Percentiles rank a stretch among this genome's conserved stretches.
phyloP scores from a whole-genome alignment of 2,113 vertebrate genomes.

The Cinclus mexicanus region DNA sequence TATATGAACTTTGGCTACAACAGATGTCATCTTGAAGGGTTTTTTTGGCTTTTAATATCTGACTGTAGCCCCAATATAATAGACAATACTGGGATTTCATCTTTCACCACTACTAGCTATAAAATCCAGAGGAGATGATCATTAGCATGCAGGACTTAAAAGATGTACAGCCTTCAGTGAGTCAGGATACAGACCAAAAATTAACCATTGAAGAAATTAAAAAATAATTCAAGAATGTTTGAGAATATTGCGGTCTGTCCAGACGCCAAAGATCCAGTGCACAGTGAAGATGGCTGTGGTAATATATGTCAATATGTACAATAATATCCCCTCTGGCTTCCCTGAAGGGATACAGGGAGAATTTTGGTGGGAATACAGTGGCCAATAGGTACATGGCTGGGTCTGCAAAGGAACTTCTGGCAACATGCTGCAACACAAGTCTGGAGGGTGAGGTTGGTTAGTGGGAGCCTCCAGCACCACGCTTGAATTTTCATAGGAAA shows the following conservation, averaged over 20 bases:
- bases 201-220: background rate
- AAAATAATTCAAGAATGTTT: background rate
- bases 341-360: background rate
- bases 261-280: background rate
- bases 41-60: background rate
- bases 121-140: conserved; percentile 28
- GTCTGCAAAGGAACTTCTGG: background rate
- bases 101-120: background rate
- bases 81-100: conserved; percentile 11
- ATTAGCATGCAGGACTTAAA: conserved; percentile 24
- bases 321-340: background rate
- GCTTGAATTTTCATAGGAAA: background rate
- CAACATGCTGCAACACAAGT: background rate
- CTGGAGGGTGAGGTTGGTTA: background rate
- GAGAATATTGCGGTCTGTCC: background rate
- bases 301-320: too few species aligned
- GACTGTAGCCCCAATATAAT: background rate
- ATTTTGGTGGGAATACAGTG: background rate
- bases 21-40: background rate
- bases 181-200: background rate
- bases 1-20: conserved; percentile 28
- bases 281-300: background rate
- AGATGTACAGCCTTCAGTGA: background rate
- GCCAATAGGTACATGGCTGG: background rate
- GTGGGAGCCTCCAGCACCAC: background rate